Evolutionary conservation across 2,888 invertebrate genomes (phyloP).

Genomic region (Hypolimnas misippus): DNA sequence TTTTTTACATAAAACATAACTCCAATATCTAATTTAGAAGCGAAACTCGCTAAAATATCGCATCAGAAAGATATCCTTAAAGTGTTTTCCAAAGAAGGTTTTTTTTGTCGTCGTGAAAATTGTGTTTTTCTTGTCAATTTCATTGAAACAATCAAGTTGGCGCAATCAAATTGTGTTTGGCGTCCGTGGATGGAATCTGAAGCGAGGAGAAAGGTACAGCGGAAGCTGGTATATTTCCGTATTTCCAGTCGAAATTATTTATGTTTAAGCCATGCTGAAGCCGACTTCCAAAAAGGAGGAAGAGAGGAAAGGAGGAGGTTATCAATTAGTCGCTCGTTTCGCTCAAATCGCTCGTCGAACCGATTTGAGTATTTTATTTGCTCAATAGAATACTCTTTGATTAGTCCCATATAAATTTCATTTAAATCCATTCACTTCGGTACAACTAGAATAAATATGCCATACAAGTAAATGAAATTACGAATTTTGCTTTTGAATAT

Average conservation of each 20-base stretch:
- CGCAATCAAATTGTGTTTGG: constrained; percentile 37
- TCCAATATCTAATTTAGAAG: not conserved
- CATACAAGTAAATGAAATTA: too few species aligned
- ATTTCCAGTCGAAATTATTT: constrained; percentile 7
- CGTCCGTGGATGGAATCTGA: constrained; percentile 34
- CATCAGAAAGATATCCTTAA: constrained; percentile 11
- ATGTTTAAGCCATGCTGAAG: not conserved
- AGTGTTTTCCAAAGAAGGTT: constrained; percentile 12
- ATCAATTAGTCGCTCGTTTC: too few species aligned
- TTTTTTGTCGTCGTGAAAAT: constrained; percentile 25
- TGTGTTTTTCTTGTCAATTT: constrained; percentile 38
- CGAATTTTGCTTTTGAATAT: too few species aligned
- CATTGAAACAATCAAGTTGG: constrained; percentile 39
- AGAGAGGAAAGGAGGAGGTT: too few species aligned
- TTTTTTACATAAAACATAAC: not conserved
- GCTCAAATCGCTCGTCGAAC: too few species aligned
- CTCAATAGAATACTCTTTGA: too few species aligned
- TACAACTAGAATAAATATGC: too few species aligned
- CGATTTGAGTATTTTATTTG: too few species aligned
- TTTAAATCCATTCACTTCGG: too few species aligned
- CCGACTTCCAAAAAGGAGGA: too few species aligned
- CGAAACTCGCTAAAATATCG: not conserved
- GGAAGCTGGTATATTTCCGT: constrained; percentile 8
- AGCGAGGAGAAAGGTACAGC: constrained; percentile 3
- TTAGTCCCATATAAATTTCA: too few species aligned